Percentiles rank a stretch among this genome's conserved stretches.
These are phyloP conservation scores for Echinometra lucunter DNA, from an alignment of 53 echinoderm and acorn worm genomes.

Conservation along the genomic window DNA sequence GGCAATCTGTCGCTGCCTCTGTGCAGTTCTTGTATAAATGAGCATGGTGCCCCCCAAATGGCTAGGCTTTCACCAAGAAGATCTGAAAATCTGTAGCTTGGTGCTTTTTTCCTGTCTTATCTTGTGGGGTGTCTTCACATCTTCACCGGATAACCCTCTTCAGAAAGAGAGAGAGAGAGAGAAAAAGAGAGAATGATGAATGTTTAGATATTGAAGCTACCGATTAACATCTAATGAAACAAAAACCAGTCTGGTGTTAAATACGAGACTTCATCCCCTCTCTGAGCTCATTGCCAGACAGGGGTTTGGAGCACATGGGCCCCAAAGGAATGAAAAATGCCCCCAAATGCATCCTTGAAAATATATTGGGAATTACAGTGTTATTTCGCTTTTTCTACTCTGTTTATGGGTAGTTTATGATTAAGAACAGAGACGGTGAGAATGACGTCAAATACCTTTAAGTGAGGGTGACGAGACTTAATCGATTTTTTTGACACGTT, in stretches of 20 bases:
- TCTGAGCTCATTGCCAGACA: too few species aligned
- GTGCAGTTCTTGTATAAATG: background rate
- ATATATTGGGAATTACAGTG: background rate
- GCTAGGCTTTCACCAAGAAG: background rate
- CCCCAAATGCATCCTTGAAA: background rate
- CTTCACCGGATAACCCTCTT: background rate
- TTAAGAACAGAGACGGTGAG: too few species aligned
- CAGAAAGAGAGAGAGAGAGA: background rate
- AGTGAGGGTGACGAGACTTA: background rate
- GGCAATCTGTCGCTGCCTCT: background rate
- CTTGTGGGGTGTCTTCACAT: background rate
- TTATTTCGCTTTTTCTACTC: background rate
- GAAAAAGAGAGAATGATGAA: background rate
- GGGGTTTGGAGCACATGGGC: too few species aligned
- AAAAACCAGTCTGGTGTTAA: too few species aligned
- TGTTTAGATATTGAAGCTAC: background rate
- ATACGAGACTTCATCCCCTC: too few species aligned
- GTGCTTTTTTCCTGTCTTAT: too few species aligned
- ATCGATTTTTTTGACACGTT: slow-evolving; percentile 1
- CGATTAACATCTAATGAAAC: background rate
- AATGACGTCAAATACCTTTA: slow-evolving; percentile 10
- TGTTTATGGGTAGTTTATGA: background rate
- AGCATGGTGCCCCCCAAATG: background rate
- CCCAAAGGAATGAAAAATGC: background rate
- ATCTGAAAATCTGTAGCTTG: too few species aligned